These are phyloP conservation scores for Morbakka virulenta DNA, from an alignment of 30 jellyfish, hydroid and myxozoan species.

Conservation along the genomic window DNA sequence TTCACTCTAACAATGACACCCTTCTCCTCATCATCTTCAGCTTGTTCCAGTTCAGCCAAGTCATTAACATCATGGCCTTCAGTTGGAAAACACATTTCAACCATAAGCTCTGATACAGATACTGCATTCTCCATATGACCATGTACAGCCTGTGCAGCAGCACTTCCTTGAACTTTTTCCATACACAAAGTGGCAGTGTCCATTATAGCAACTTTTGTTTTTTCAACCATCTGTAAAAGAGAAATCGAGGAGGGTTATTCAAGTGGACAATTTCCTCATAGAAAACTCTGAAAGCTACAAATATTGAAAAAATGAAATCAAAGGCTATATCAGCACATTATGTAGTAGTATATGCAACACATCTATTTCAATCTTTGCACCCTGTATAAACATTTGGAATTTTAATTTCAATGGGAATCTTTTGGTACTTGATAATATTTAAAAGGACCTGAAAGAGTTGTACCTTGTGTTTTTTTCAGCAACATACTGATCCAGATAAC, in stretches of 20 bases:
- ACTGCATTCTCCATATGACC: conserved; percentile 95
- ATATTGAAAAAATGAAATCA: too few relatives aligned
- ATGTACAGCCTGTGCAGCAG: conserved; percentile 44
- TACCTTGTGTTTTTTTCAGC: too few relatives aligned
- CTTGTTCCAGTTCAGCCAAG: conserved; percentile 84
- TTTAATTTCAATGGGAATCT: too few relatives aligned
- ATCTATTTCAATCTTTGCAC: too few relatives aligned
- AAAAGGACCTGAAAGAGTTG: too few relatives aligned
- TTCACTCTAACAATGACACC: conserved; percentile 63
- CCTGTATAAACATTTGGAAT: too few relatives aligned
- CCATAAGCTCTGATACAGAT: conserved; percentile 93
- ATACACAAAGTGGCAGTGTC: conserved; percentile 45
- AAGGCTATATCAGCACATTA: too few relatives aligned
- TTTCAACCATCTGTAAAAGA: conserved; percentile 77
- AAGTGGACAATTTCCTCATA: too few relatives aligned
- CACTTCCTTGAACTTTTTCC: conserved; percentile 41
- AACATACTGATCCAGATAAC: too few relatives aligned
- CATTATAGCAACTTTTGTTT: conserved; percentile 67
- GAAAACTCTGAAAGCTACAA: too few relatives aligned
- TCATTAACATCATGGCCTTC: conserved; percentile 84
- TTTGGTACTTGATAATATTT: too few relatives aligned
- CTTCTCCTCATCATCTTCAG: conserved; percentile 78
- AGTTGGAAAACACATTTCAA: conserved; percentile 94
- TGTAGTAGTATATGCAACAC: too few relatives aligned
- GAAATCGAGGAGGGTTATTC: not conserved